Evolutionary conservation across 2,797 vertebrate genomes (phyloP), one percentile per base, ranked within the genome.

Genomic region (Carcharodon carcharias): DNA sequence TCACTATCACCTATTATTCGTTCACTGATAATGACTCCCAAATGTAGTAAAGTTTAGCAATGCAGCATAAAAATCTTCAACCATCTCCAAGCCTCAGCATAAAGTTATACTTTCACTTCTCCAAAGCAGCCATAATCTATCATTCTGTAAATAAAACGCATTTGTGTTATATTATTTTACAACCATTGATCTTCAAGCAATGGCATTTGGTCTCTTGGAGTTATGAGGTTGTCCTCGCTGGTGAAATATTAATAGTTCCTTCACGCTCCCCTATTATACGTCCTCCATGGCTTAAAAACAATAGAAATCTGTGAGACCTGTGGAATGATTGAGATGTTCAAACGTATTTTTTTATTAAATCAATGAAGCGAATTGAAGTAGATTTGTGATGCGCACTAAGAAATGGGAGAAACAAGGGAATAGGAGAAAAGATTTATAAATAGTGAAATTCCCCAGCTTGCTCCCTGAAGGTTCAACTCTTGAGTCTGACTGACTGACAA

Each of bases 61-160:
- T 3, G 28, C 28, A 54, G 50, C 50, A 54, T 88, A 56, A 88
- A 82, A 88, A 50, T 45, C 63, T n/a, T 40, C 14, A 67, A 61
- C 35, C 54, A 21, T 94, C 35, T 40, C n/a, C 11, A 18, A 94
- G 40, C 18, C 91, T 65, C 40, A 67, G 14, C 63, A 45, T 40
- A 9, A 67, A 11, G 61, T 12, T 94, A 40, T 31, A 91, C 2
- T 91, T 91, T 56, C 63, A 65, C 45, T 45, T 63, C 6, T 35
- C 63, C 9, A 67, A 67, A 0, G 11, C 63, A 94, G 31, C 35
- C 21, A 45, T 4, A 16, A 93, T 65, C 61, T 65, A 94, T 67
- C 91, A 93, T 63, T 65, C 61, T 65, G 87, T 89, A 89, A 94
- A 94, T 94, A 94, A 94, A 65, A 67, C 26, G 35, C 92, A 67